A percentile compares a stretch with the other conserved stretches of the same genome.
Conservation (phyloP, 1,140 invertebrate genomes). For the Cephus cinctus region DNA sequence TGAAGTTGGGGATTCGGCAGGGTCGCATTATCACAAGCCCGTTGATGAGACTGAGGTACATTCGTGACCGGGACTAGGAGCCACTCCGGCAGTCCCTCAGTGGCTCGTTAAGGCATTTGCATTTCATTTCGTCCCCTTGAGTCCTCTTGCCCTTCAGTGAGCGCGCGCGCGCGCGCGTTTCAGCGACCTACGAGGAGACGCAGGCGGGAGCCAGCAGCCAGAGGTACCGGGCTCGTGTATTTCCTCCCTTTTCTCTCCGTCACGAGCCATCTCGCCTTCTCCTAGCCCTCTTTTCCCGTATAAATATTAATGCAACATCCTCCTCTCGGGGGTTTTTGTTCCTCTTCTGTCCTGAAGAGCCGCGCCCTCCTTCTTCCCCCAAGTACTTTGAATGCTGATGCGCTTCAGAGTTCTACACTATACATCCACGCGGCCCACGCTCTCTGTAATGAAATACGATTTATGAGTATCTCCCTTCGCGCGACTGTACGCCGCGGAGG, state of each 20-base stretch:
- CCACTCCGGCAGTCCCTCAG: slow-evolving; percentile 50
- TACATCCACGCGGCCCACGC: slow-evolving; percentile 29
- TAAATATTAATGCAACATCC: slow-evolving; percentile 60
- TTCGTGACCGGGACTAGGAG: slow-evolving; percentile 46
- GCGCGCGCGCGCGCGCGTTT: no score
- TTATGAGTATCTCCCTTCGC: slow-evolving; percentile 38
- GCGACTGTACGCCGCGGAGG: no score
- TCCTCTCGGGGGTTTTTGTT: slow-evolving; percentile 54
- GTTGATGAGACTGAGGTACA: slow-evolving; percentile 37
- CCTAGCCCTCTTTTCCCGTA: slow-evolving; percentile 44
- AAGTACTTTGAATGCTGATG: slow-evolving; percentile 57
- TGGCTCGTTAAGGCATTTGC: slow-evolving; percentile 58
- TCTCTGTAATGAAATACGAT: slow-evolving; percentile 44
- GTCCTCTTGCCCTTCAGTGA: neutral
- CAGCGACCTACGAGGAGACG: no score
- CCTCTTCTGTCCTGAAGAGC: slow-evolving; percentile 45
- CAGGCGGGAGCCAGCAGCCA: no score
- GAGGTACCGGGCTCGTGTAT: no score
- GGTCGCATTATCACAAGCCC: no score
- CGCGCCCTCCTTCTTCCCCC: slow-evolving; percentile 40
- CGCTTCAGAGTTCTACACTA: slow-evolving; percentile 37
- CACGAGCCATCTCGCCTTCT: slow-evolving; percentile 7
- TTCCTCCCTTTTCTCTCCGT: slow-evolving; percentile 7
- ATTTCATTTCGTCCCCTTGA: slow-evolving; percentile 46
- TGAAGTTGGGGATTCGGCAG: no score